Evolutionary conservation across 2,797 vertebrate genomes (phyloP), one percentile per base, ranked within the genome.

Genomic region (Alfaro cultratus): DNA sequence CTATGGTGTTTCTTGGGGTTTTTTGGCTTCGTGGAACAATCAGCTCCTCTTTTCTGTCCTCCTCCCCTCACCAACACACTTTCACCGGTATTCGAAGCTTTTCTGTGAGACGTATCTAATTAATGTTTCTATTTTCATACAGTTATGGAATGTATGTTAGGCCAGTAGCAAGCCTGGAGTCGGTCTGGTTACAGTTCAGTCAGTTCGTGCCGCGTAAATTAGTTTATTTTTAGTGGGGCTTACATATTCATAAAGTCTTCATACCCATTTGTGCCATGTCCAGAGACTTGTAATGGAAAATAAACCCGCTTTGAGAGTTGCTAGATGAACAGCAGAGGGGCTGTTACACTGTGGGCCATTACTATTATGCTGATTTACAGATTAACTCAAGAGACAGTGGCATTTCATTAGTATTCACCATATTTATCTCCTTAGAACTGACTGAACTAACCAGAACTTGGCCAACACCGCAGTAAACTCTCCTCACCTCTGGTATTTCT

Each of bases 121-220:
- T 89, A 90, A 82, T 90, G 90, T 94, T 94, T 94, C 90, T 93
- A 95, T 94, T 95, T 94, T 95, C 93, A 94, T 94, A 93, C 89
- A 85, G 91, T 92, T 91, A 81, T 90, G 83, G 92, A 94, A 93
- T 91, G 91, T 93, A 93, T 80, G 86, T 93, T 89, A 86, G 89
- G 91, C 87, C 83, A 83, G 85, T 89, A 93, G 89, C 85, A 78
- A 87, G 82, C 87, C 92, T 89, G 10, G 80, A 85, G 85, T 89
- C 85, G 12, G 36, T 86, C 85, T 87, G 90, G 85, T 85, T 87
- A 77, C 82, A 86, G 76, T 91, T 91, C 92, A 89, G 89, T 93
- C 92, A 86, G 89, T 87, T 90, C 75, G 31, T 82, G 84, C 73
- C 18, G 74, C 75, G 46, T 68, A 76, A 82, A 82, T 75, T 68